A percentile compares a stretch with the other conserved stretches of the same genome.
Conservation (phyloP, 2,888 invertebrate genomes). For the Xestia c-nigrum region DNA sequence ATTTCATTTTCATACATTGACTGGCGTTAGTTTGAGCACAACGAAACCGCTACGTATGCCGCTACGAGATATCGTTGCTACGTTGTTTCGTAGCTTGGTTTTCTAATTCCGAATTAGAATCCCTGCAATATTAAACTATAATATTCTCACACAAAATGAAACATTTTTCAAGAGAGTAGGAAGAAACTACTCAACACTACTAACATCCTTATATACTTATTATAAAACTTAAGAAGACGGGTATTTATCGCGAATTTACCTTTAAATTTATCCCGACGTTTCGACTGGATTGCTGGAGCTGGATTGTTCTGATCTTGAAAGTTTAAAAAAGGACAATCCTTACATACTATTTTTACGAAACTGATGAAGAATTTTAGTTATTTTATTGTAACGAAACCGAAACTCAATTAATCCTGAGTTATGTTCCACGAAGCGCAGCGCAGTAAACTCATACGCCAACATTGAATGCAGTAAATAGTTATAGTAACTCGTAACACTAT, state of each 20-base stretch:
- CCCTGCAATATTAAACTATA: background rate
- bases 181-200: background rate
- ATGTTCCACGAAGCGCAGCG: background rate
- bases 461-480: slow-evolving; percentile 6
- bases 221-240: too few species aligned
- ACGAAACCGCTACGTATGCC: slow-evolving; percentile 19
- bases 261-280: too few species aligned
- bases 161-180: background rate
- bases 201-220: background rate
- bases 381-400: background rate
- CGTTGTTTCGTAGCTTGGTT: background rate
- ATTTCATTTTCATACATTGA: slow-evolving; percentile 11
- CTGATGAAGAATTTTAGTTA: background rate
- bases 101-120: background rate
- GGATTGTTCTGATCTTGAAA: too few species aligned
- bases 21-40: background rate
- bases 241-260: too few species aligned
- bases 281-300: too few species aligned
- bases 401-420: background rate
- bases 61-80: slow-evolving; percentile 31
- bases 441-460: slow-evolving; percentile 5
- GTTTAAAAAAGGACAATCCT: too few species aligned
- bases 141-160: background rate
- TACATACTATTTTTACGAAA: background rate
- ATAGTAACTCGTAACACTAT: slow-evolving; percentile 31